These are phyloP conservation scores for Sciurus niger DNA, from an alignment of 2,113 vertebrate genomes.

Conservation along the genomic window DNA sequence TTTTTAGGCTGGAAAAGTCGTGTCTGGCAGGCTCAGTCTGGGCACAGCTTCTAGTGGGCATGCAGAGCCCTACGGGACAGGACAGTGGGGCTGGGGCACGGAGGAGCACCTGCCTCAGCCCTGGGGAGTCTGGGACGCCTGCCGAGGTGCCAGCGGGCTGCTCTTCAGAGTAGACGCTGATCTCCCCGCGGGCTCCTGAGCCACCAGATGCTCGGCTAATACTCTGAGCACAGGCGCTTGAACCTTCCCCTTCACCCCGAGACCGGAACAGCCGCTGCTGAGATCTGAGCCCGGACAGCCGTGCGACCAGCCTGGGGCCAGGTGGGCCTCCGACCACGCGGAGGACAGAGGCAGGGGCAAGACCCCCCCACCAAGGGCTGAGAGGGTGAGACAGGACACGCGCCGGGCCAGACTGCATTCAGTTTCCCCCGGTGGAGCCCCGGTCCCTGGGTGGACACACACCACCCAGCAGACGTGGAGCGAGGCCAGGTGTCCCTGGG, in stretches of 20 bases:
- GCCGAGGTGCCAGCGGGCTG: neutral
- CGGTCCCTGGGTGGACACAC: neutral
- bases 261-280: neutral
- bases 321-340: neutral
- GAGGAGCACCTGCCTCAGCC: neutral
- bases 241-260: neutral
- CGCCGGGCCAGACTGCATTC: neutral
- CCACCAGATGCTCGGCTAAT: neutral
- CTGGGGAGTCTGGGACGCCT: neutral
- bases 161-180: neutral
- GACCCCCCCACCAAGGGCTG: neutral
- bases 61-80: neutral
- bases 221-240: neutral
- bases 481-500: neutral
- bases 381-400: neutral
- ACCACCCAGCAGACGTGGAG: neutral
- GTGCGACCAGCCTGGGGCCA: neutral
- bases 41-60: neutral
- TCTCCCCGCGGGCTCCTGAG: neutral
- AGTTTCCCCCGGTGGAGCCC: neutral
- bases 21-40: neutral
- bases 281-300: neutral
- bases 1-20: neutral
- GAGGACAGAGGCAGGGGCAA: neutral
- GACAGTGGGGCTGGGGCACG: neutral